Percentiles rank a stretch among this genome's conserved stretches.
Evolutionary conservation across 2,797 vertebrate genomes (phyloP).

Genomic region (Australoheros facetus): DNA sequence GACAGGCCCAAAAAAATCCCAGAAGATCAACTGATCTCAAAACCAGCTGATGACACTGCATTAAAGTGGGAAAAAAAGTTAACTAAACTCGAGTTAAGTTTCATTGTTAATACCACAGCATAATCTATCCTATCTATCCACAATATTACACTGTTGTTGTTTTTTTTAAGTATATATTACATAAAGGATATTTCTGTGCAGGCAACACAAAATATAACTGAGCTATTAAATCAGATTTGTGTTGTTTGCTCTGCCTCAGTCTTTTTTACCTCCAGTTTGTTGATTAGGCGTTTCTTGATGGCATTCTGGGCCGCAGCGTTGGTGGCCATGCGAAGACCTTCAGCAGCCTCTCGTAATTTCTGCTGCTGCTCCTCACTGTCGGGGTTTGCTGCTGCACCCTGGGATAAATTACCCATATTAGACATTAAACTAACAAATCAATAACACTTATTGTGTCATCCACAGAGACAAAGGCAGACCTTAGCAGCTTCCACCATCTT

Average conservation of each 20-base stretch:
- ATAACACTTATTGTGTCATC: background rate
- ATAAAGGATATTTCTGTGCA: no score
- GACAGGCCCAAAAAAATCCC: background rate
- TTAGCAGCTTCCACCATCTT: conserved; percentile 99
- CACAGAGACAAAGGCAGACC: conserved; percentile 71
- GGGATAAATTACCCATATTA: background rate
- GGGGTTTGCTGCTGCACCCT: conserved; percentile 96
- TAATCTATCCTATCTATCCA: no score
- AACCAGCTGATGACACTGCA: no score
- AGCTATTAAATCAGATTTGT: no score
- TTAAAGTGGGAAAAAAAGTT: no score
- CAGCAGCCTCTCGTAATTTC: conserved; percentile 92
- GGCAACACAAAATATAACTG: no score
- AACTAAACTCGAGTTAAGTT: no score
- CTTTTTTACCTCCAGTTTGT: conserved; percentile 90
- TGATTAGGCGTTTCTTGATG: conserved; percentile 96
- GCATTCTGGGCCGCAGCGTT: conserved; percentile 96
- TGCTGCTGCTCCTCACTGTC: conserved; percentile 98
- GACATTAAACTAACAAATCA: background rate
- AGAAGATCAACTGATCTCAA: no score
- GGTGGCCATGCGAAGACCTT: conserved; percentile 96
- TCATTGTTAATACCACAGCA: no score
- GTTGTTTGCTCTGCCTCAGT: no score
- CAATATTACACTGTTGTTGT: no score
- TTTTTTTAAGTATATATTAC: no score